These are phyloP conservation scores for Scaptomyza polygonia DNA, from an alignment of 2,888 invertebrate genomes.

Conservation along the genomic window DNA sequence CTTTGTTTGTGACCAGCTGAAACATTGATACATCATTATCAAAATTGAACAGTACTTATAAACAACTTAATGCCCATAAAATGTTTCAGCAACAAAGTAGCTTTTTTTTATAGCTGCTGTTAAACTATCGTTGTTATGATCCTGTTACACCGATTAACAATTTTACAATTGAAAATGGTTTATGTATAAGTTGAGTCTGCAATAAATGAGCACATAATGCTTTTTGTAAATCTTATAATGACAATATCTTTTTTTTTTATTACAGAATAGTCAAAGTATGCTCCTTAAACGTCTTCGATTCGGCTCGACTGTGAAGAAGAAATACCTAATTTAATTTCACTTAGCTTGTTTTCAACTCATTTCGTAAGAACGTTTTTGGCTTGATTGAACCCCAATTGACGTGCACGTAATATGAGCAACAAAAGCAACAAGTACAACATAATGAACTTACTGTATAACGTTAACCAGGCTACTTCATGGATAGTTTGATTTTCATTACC, in stretches of 20 bases:
- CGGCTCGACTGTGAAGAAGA: neutral
- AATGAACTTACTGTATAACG: neutral
- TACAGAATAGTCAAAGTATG: too few relatives aligned
- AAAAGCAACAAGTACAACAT: slow-evolving; percentile 6
- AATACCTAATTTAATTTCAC: neutral
- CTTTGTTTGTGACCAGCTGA: slow-evolving; percentile 10
- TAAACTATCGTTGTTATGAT: neutral
- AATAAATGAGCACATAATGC: too few relatives aligned
- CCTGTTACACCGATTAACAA: too few relatives aligned
- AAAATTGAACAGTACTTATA: slow-evolving; percentile 15
- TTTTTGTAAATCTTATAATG: too few relatives aligned
- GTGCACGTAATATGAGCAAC: slow-evolving; percentile 8
- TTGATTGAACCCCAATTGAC: neutral
- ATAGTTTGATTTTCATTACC: slow-evolving; percentile 62
- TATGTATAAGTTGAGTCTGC: too few relatives aligned
- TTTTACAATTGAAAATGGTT: too few relatives aligned
- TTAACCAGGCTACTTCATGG: slow-evolving; percentile 24
- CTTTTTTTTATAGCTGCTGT: neutral
- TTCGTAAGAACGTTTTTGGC: neutral
- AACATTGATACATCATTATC: slow-evolving; percentile 28
- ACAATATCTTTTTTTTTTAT: too few relatives aligned
- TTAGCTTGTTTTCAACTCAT: neutral
- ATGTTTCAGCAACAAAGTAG: neutral
- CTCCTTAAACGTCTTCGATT: too few relatives aligned
- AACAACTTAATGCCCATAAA: neutral